Conservation (phyloP, 2,888 invertebrate species). For the Abscondita cerata region DNA sequence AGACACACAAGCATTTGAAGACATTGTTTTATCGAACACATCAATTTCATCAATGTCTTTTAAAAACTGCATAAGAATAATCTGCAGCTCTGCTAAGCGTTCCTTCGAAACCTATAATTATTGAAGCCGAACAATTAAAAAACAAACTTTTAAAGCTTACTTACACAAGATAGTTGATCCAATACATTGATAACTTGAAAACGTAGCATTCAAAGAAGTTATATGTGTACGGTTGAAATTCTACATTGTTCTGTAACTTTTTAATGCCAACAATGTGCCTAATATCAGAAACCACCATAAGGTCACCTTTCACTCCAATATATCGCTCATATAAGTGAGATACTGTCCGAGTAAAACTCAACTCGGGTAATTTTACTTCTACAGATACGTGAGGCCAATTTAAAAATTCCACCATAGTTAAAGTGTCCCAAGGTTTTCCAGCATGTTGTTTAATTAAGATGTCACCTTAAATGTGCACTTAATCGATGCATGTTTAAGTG, state of each 20-base stretch:
- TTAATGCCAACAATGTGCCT: conserved; percentile 24
- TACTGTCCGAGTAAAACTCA: conserved; percentile 31
- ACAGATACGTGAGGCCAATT: conserved; percentile 36
- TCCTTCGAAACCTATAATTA: conserved; percentile 28
- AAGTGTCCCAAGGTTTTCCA: conserved; percentile 31
- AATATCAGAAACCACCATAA: conserved; percentile 12
- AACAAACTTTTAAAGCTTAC: too few relatives aligned
- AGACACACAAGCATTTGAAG: conserved; percentile 26
- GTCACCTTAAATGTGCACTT: conserved; percentile 28
- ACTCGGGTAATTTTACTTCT: conserved; percentile 34
- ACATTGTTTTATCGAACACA: conserved; percentile 28
- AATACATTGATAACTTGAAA: conserved; percentile 21
- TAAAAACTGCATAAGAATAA: conserved; percentile 31
- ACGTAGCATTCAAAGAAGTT: conserved; percentile 34
- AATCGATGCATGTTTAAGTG: not conserved
- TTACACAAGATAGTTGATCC: not conserved
- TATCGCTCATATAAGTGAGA: conserved; percentile 33
- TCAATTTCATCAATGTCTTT: conserved; percentile 34
- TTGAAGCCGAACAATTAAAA: not conserved
- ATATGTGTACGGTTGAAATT: conserved; percentile 27
- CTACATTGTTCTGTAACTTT: conserved; percentile 3
- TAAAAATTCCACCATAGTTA: conserved; percentile 30
- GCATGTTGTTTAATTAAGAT: conserved; percentile 34
- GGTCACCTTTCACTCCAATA: conserved; percentile 29
- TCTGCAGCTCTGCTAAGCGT: conserved; percentile 18